These are phyloP conservation scores for Apodemus agrarius DNA, from an alignment of 2,797 vertebrate genomes.

Conservation along the genomic window DNA sequence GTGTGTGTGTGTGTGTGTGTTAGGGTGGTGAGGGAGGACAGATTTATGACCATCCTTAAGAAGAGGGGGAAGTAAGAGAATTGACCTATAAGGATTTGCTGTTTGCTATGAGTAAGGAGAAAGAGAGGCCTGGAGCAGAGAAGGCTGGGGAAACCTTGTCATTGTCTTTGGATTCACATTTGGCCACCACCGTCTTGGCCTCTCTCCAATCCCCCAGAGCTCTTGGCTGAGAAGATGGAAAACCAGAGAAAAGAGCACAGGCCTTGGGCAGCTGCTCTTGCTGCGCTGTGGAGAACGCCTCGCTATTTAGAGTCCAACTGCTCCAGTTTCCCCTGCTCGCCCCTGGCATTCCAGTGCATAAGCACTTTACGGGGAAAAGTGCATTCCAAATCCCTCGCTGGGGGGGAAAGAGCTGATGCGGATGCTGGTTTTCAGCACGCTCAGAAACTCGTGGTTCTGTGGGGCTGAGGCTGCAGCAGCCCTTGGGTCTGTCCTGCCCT, in stretches of 20 bases:
- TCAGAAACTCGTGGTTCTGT: neutral
- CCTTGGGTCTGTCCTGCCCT: neutral
- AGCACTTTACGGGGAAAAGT: conserved; percentile 51
- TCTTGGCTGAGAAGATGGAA: conserved; percentile 70
- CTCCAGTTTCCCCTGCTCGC: neutral
- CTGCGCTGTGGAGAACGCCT: neutral
- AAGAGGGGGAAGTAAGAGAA: neutral
- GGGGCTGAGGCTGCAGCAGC: neutral
- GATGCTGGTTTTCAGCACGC: neutral
- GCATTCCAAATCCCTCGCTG: neutral
- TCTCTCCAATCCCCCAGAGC: conserved; percentile 61
- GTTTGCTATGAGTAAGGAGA: neutral
- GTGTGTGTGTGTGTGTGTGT: too few relatives aligned
- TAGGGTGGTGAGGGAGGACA: neutral
- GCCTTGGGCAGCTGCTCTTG: conserved; percentile 63
- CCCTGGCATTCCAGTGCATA: conserved; percentile 3
- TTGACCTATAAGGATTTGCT: neutral
- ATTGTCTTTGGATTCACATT: conserved; percentile 59
- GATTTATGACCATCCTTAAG: neutral
- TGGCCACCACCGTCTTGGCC: conserved; percentile 62
- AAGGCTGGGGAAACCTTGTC: conserved; percentile 24
- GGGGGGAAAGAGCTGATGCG: neutral
- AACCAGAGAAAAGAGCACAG: conserved; percentile 69
- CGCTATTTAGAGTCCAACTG: conserved; percentile 70
- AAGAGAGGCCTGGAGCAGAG: neutral